Evolutionary conservation across 1,140 invertebrate genomes (phyloP).

Genomic region (Nylanderia fulva): DNA sequence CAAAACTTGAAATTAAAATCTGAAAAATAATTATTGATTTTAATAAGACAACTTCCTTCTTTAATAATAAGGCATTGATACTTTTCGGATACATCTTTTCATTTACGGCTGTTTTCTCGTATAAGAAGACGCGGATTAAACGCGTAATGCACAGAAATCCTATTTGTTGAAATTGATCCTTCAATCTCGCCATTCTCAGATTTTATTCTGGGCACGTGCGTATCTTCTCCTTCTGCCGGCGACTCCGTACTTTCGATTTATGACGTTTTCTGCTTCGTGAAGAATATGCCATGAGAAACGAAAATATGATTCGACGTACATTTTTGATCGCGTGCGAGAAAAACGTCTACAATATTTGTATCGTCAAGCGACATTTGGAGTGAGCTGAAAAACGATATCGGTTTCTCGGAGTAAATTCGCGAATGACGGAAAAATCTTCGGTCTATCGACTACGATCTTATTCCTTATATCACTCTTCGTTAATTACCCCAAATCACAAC

Average conservation of each 20-base stretch:
- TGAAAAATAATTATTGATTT: background rate
- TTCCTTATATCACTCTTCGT: background rate
- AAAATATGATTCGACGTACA: conserved; percentile 14
- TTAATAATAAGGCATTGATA: background rate
- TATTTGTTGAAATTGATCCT: conserved; percentile 37
- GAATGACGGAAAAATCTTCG: conserved; percentile 30
- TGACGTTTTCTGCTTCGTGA: background rate
- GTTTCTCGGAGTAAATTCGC: conserved; percentile 11
- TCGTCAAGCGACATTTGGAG: background rate
- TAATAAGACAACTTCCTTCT: background rate
- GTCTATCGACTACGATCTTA: background rate
- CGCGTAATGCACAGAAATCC: background rate
- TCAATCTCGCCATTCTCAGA: conserved; percentile 28
- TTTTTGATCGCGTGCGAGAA: conserved; percentile 18
- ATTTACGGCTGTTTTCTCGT: background rate
- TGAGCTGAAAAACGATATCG: conserved; percentile 7
- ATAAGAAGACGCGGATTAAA: background rate
- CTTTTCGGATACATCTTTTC: background rate
- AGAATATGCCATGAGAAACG: conserved; percentile 27
- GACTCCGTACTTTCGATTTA: conserved; percentile 36
- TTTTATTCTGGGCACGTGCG: conserved; percentile 41
- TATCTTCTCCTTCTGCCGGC: background rate
- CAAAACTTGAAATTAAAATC: background rate
- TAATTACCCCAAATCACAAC: conserved; percentile 11
- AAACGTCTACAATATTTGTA: conserved; percentile 21